These are phyloP conservation scores for Lytechinus variegatus DNA, from an alignment of 35 echinoderm and acorn worm species.

Conservation along the genomic window DNA sequence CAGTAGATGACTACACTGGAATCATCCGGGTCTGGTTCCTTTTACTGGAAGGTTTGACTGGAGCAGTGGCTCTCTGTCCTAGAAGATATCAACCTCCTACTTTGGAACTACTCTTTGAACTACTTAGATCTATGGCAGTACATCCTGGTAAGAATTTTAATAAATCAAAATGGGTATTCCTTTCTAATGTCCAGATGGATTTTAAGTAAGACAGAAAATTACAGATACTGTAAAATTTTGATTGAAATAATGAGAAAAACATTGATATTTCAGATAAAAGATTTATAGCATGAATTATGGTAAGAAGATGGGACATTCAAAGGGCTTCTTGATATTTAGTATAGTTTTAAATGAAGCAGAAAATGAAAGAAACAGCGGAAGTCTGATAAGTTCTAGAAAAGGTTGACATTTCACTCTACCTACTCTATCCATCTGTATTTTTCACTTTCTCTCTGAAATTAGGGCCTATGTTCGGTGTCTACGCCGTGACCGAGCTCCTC, in stretches of 20 bases:
- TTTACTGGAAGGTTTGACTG: constrained; percentile 86
- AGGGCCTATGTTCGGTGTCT: constrained; percentile 91
- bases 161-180: too few species aligned
- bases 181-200: too few species aligned
- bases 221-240: too few species aligned
- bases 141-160: constrained; percentile 69
- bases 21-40: constrained; percentile 95
- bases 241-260: too few species aligned
- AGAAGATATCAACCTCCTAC: constrained; percentile 91
- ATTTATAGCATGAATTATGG: too few species aligned
- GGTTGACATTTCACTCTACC: background rate
- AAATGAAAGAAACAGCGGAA: background rate
- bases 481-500: constrained; percentile 87
- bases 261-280: too few species aligned
- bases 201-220: too few species aligned
- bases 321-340: too few species aligned
- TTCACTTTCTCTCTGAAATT: background rate
- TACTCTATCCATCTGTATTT: background rate
- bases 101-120: constrained; percentile 88
- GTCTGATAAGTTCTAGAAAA: too few species aligned
- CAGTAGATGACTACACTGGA: constrained; percentile 91
- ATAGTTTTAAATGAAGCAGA: background rate
- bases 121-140: constrained; percentile 74
- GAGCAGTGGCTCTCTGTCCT: constrained; percentile 82
- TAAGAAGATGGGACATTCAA: too few species aligned